A percentile compares a stretch with the other conserved stretches of the same genome.
phyloP scores from a whole-genome alignment of 2,888 invertebrate genomes.

The Prosapia bicincta region DNA sequence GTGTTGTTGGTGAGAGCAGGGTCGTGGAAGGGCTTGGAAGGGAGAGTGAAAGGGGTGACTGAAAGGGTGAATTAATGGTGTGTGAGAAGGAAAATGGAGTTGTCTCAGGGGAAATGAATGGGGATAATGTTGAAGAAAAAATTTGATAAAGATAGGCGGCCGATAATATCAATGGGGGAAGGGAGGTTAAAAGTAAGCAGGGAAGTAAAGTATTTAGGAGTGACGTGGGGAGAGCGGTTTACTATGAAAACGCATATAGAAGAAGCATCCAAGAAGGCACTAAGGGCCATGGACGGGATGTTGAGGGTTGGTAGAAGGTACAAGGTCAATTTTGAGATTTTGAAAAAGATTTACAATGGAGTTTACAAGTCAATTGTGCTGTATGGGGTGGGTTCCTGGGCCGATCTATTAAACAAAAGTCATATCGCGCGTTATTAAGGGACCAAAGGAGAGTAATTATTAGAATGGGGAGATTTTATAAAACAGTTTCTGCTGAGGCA shows the following conservation, averaged over 20 bases:
- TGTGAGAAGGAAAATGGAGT: not conserved
- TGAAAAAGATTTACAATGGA: not conserved
- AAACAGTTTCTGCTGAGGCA: not conserved
- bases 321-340: not conserved
- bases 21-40: not conserved
- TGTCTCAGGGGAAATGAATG: not conserved
- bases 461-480: not conserved
- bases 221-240: no score
- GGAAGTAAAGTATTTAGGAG: no score
- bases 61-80: not conserved
- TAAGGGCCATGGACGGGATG: not conserved
- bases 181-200: no score
- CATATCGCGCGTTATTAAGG: not conserved
- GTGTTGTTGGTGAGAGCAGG: not conserved
- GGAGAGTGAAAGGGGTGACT: not conserved
- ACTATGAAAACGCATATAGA: no score
- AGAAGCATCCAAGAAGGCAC: no score
- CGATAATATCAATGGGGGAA: no score
- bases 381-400: not conserved
- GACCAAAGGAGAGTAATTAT: not conserved
- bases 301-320: not conserved
- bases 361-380: not conserved
- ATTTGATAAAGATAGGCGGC: no score
- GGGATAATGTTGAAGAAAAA: no score
- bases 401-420: not conserved